phyloP scores from a whole-genome alignment of 2,888 invertebrate genomes.

The Oscheius onirici region DNA sequence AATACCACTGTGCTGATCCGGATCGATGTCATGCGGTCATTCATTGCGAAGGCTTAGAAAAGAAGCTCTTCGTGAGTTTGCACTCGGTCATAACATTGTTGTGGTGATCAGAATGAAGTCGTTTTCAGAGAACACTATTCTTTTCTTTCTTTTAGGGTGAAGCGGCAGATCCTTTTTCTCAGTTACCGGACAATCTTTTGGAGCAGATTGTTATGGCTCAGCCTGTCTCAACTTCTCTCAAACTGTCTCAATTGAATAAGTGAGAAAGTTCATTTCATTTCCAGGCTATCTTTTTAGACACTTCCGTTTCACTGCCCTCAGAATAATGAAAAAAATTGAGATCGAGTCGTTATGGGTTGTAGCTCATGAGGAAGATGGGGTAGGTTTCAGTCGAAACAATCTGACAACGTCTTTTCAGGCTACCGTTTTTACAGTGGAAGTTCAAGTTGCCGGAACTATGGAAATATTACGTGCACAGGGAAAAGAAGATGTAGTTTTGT shows the following conservation, averaged over 20 bases:
- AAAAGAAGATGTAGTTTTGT: not conserved
- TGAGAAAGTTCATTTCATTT: not conserved
- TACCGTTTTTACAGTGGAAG: conserved; percentile 16
- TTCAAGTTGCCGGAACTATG: conserved; percentile 5
- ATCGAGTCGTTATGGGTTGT: conserved; percentile 11
- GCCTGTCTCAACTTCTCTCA: conserved; percentile 10
- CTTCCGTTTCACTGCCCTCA: not conserved
- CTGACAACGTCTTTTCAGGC: not conserved
- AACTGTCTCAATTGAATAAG: conserved; percentile 17
- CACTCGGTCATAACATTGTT: not conserved
- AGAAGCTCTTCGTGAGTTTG: conserved; percentile 14
- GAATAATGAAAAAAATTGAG: conserved; percentile 16
- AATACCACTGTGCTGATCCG: conserved; percentile 16
- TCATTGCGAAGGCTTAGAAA: conserved; percentile 16
- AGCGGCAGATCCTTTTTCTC: not conserved
- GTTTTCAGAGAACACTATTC: not conserved
- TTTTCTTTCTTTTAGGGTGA: conserved; percentile 5
- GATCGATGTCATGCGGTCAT: not conserved
- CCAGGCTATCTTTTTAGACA: not conserved
- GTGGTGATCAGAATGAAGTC: not conserved
- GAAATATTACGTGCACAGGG: conserved; percentile 6
- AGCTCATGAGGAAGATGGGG: conserved; percentile 12
- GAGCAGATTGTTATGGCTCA: conserved; percentile 3
- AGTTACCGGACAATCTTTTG: not conserved
- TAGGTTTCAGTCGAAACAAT: not conserved